These are phyloP conservation scores for Marmota flaviventris DNA, from an alignment of 2,113 vertebrate genomes.

Conservation along the genomic window DNA sequence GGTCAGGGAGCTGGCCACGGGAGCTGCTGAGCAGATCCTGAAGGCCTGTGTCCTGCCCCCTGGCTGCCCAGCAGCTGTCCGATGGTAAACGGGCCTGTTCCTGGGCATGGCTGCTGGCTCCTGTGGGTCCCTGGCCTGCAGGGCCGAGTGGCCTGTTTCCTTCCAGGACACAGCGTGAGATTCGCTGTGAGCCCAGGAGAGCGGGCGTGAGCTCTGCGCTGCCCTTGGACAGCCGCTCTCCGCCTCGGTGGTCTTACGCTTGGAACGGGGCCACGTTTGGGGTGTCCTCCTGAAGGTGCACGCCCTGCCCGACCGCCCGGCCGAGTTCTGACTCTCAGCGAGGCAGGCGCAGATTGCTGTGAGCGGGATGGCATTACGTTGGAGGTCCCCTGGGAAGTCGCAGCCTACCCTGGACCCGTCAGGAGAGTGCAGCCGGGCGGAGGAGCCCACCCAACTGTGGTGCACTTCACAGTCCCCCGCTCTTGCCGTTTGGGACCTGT, in stretches of 20 bases:
- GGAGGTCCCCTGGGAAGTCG: too few species aligned
- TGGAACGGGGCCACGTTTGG: not conserved
- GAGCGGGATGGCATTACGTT: too few species aligned
- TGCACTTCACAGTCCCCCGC: too few species aligned
- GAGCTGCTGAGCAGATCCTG: not conserved
- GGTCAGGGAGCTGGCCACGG: too few species aligned
- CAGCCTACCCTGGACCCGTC: too few species aligned
- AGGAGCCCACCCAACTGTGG: too few species aligned
- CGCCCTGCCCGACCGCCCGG: too few species aligned
- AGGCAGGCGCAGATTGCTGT: not conserved
- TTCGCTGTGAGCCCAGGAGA: too few species aligned
- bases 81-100: not conserved
- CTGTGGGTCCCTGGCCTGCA: not conserved
- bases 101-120: not conserved
- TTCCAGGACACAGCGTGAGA: not conserved
- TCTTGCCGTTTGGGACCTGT: too few species aligned
- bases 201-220: not conserved
- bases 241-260: accelerated
- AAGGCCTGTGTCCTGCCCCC: not conserved
- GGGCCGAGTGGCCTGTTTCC: not conserved
- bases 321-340: too few species aligned
- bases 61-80: not conserved
- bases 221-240: not conserved
- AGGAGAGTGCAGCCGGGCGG: too few species aligned
- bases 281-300: not conserved